Base-by-base conservation (phyloP, 2,797 vertebrate species). In the Coilia nasus region DNA sequence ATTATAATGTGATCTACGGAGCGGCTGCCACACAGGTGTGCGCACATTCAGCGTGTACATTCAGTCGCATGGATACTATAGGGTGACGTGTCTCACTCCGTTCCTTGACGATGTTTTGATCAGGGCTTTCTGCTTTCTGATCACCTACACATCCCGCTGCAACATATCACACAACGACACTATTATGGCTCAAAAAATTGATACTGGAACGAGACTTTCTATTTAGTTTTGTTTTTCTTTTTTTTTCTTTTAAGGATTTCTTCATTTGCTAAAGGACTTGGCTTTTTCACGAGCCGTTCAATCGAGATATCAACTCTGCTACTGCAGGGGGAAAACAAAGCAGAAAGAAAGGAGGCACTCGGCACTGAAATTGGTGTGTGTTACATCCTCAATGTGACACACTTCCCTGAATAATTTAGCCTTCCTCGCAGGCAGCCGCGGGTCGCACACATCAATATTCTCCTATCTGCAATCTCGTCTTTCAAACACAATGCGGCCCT, bases 341-440 rank as follows among this genome's bases (percentile, higher is more conserved):
- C 17, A 19, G 64, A 60, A 44, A 86, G 87, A 90, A 86, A 85
- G 87, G 89, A 56, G 88, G 91, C 87, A 87, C 88, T 89, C 90
- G 86, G 88, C 91, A 91, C 89, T 62, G 90, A 93, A 92, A 93
- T 93, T 92, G 93, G 92, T 93, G 94, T 93, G 93, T 90, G 92
- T 93, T 91, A 88, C 92, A 89, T 87, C 93, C 92, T 93, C 93
- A 90, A 93, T 94, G 94, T 93, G 92, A 94, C 94, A 95, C 94
- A 94, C 93, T 93, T 94, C 90, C 90, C 90, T 96, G 94, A 96
- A 96, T 96, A 94, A 96, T 96, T 95, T 94, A 96, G 94, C 93
- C 92, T 93, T 88, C 93, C 95, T 95, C 59, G 93, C 94, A 95
- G 95, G 94, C 95, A 94, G 94, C 94, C 92, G 93, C 92, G 92